phyloP scores from a whole-genome alignment of 1,140 invertebrate species.

The Drosophila truncata region DNA sequence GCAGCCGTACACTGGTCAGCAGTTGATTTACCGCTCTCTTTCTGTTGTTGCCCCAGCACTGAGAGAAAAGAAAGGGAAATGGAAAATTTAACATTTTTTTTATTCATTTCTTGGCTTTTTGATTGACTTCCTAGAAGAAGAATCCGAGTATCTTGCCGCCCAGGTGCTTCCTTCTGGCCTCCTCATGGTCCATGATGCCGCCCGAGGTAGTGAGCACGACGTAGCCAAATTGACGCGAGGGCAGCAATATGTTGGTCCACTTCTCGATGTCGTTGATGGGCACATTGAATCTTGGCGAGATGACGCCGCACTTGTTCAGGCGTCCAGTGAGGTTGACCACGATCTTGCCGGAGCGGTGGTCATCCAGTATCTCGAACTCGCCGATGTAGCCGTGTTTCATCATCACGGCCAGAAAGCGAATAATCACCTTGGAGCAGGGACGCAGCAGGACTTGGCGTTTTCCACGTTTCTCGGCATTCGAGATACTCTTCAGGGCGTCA shows the following conservation, averaged over 20 bases:
- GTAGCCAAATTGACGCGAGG: conserved; percentile 99
- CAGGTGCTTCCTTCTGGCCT: conserved; percentile 99
- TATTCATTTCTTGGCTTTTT: neutral
- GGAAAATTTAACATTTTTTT: neutral
- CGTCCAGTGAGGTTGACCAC: conserved; percentile 99
- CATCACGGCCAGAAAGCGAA: conserved; percentile 99
- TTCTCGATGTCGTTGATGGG: conserved; percentile 98
- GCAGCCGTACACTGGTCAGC: conserved; percentile 65
- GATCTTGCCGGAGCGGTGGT: conserved; percentile 99
- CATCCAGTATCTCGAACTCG: conserved; percentile 99
- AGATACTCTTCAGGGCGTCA: conserved; percentile 99
- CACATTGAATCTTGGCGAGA: conserved; percentile 98
- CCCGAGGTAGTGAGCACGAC: conserved; percentile 98
- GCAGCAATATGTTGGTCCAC: conserved; percentile 98
- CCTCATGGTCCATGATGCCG: conserved; percentile 99
- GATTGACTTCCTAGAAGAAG: conserved; percentile 93
- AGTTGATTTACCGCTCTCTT: conserved; percentile 73
- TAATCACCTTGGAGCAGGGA: conserved; percentile 99
- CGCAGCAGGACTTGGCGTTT: conserved; percentile 99
- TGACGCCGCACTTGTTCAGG: conserved; percentile 98
- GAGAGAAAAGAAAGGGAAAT: neutral
- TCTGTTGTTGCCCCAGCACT: conserved; percentile 29
- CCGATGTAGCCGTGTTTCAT: conserved; percentile 99
- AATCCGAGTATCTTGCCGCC: conserved; percentile 99
- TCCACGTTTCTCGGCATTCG: conserved; percentile 99